These are phyloP conservation scores for Melikaiella ostensackeni DNA, from an alignment of 2,888 invertebrate genomes.

Conservation along the genomic window DNA sequence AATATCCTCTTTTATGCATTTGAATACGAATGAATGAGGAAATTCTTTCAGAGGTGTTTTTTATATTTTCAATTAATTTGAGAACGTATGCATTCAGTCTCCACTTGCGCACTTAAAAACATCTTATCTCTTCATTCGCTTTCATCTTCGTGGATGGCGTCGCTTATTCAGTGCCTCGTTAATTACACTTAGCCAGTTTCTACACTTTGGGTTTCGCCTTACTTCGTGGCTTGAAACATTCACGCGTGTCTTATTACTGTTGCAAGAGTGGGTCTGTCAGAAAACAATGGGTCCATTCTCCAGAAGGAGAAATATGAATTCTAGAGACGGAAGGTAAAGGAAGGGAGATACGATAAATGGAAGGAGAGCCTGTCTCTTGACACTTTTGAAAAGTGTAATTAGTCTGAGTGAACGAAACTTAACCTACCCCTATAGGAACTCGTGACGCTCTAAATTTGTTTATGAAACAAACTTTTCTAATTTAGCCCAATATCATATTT, in stretches of 20 bases:
- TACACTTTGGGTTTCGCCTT: conserved; percentile 30
- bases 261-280: conserved; percentile 32
- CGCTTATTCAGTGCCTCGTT: conserved; percentile 38
- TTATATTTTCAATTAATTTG: not conserved
- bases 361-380: conserved; percentile 1
- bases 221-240: conserved; percentile 26
- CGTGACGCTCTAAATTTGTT: not conserved
- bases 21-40: not conserved
- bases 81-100: conserved; percentile 8
- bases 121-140: conserved; percentile 27
- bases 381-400: conserved; percentile 24
- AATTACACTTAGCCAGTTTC: conserved; percentile 38
- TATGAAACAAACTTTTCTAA: conserved; percentile 3
- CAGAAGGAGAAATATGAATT: conserved; percentile 31
- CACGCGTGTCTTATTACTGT: conserved; percentile 38
- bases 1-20: no score
- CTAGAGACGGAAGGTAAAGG: conserved; percentile 11
- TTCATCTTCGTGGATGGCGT: conserved; percentile 26
- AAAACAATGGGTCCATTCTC: conserved; percentile 33
- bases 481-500: not conserved
- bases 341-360: conserved; percentile 26
- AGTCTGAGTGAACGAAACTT: conserved; percentile 1
- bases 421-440: conserved; percentile 4
- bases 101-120: conserved; percentile 27
- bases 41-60: conserved; percentile 13